phyloP scores from a whole-genome alignment of 1,140 invertebrate species.

The Drosophila serrata region DNA sequence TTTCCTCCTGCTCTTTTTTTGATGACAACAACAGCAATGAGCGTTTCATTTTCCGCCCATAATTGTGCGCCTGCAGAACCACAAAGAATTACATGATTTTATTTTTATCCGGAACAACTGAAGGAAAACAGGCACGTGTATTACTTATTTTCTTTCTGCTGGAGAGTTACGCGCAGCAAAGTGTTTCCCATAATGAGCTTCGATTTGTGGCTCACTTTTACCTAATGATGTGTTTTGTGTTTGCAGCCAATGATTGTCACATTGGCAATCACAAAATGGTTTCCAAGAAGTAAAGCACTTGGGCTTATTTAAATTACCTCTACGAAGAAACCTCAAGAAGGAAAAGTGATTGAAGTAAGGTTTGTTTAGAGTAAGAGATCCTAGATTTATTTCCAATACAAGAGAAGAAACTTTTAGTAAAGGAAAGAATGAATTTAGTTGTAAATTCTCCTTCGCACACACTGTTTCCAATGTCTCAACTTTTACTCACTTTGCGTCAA shows the following conservation, averaged over 20 bases:
- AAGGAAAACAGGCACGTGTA: constrained; percentile 59
- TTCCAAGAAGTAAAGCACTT: constrained; percentile 13
- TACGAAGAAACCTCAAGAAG: neutral
- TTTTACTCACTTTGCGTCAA: constrained; percentile 7
- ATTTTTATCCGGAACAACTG: constrained; percentile 41
- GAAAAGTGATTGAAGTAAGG: neutral
- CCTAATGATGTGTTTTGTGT: constrained; percentile 38
- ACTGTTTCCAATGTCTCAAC: neutral
- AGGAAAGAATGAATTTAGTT: too few species aligned
- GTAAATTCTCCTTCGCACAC: neutral
- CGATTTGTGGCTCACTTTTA: constrained; percentile 32
- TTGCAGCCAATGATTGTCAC: constrained; percentile 31
- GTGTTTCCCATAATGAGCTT: constrained; percentile 52
- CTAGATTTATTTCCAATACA: constrained; percentile 17
- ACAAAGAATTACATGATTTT: constrained; percentile 60
- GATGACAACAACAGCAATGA: constrained; percentile 39
- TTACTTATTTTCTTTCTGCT: constrained; percentile 16
- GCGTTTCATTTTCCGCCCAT: constrained; percentile 74
- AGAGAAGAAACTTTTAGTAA: neutral
- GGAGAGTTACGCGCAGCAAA: neutral
- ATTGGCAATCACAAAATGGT: constrained; percentile 34
- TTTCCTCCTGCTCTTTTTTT: constrained; percentile 32
- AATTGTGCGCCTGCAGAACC: constrained; percentile 55
- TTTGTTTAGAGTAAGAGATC: neutral
- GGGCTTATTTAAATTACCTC: constrained; percentile 36